A percentile compares a stretch with the other conserved stretches of the same genome.
Evolutionary conservation across 2,113 vertebrate genomes (phyloP).

Genomic region (Aspiorhynchus laticeps): DNA sequence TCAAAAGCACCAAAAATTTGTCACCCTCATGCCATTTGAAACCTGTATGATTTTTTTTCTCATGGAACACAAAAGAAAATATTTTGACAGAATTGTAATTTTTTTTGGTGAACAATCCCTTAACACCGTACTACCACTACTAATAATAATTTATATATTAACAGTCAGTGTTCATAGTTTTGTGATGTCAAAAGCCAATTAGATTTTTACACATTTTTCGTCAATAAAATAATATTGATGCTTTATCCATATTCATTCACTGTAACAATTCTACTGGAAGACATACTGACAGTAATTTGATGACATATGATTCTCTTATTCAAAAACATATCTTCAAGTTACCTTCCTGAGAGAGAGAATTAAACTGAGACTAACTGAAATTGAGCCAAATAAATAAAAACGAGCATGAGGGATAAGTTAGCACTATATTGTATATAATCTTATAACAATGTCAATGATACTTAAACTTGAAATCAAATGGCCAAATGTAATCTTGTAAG

Average conservation of each 20-base stretch:
- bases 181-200: neutral
- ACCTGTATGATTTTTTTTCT: neutral
- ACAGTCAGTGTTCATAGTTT: neutral
- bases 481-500: neutral
- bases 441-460: neutral
- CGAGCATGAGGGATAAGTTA: neutral
- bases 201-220: neutral
- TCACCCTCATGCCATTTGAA: neutral
- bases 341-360: neutral
- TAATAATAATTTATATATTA: neutral
- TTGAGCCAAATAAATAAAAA: neutral
- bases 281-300: neutral
- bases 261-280: neutral
- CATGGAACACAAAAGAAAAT: neutral
- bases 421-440: neutral
- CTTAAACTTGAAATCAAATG: neutral
- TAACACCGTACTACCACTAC: neutral
- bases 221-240: neutral
- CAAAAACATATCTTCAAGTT: neutral
- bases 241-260: neutral
- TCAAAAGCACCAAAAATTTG: no score
- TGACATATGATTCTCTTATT: neutral
- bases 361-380: neutral
- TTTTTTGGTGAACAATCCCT: neutral
- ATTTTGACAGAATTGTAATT: neutral